phyloP scores from a whole-genome alignment of 2,888 invertebrate species.

The Watsonalla binaria region DNA sequence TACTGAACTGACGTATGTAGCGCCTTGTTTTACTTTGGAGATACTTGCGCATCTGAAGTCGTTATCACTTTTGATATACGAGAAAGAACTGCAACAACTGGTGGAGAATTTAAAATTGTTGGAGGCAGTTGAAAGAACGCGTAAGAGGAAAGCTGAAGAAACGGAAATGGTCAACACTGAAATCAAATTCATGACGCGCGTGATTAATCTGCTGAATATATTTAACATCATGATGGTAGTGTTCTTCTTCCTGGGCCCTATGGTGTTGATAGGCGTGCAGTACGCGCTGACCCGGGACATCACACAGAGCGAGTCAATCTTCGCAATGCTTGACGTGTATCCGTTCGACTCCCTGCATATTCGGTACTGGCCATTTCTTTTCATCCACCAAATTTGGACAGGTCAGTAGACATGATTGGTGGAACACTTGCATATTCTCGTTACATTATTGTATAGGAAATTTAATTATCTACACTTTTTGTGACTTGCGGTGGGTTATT shows the following conservation, averaged over 20 bases:
- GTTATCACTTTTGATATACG: constrained; percentile 3
- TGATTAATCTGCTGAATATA: constrained; percentile 6
- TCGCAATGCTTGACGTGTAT: constrained; percentile 23
- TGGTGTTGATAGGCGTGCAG: constrained; percentile 16
- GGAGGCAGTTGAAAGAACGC: neutral
- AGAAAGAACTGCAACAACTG: constrained; percentile 2
- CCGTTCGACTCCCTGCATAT: constrained; percentile 24
- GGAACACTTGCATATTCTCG: constrained; percentile 2
- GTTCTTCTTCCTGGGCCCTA: constrained; percentile 14
- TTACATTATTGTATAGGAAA: neutral
- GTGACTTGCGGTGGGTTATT: too few relatives aligned
- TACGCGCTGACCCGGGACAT: constrained; percentile 14
- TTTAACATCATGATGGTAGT: constrained; percentile 16
- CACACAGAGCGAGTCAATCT: constrained; percentile 9
- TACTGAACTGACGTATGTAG: constrained; percentile 13
- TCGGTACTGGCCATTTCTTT: constrained; percentile 25
- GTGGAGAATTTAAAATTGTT: constrained; percentile 3
- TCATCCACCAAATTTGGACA: constrained; percentile 27
- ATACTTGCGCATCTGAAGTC: constrained; percentile 7
- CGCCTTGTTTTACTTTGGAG: constrained; percentile 9
- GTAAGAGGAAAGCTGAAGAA: neutral
- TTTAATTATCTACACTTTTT: too few relatives aligned
- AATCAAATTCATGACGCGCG: constrained; percentile 4
- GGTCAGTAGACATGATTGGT: too few relatives aligned
- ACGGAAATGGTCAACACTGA: neutral